Conservation (phyloP, 2,888 invertebrate species). For the Oligia fasciuncula region DNA sequence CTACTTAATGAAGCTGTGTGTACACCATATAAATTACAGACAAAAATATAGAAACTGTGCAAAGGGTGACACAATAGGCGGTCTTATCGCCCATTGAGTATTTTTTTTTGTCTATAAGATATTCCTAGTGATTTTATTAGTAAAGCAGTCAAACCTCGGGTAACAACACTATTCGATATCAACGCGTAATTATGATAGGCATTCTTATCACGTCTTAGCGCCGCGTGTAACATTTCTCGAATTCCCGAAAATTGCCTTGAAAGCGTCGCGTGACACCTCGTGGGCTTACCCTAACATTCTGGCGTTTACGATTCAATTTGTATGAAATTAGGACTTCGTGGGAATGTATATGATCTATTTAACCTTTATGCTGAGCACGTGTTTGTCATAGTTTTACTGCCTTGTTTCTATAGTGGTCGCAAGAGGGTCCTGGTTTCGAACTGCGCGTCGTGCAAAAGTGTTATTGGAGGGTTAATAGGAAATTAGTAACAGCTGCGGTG, state of each 20-base stretch:
- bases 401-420: neutral
- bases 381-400: neutral
- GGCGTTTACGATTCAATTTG: constrained; percentile 20
- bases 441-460: neutral
- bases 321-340: constrained; percentile 7
- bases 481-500: too few relatives aligned
- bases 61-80: too few relatives aligned
- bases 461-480: too few relatives aligned
- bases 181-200: neutral
- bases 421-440: neutral
- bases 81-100: too few relatives aligned
- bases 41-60: too few relatives aligned
- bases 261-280: constrained; percentile 11
- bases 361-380: constrained; percentile 12
- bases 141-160: neutral
- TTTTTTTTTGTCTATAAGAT: too few relatives aligned
- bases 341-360: neutral
- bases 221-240: constrained; percentile 12
- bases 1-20: too few relatives aligned
- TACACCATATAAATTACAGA: too few relatives aligned
- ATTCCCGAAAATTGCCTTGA: constrained; percentile 13
- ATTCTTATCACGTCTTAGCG: constrained; percentile 13
- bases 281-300: constrained; percentile 2
- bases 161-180: neutral
- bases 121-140: neutral